Conservation (phyloP, 2,113 vertebrate species). For the Varanus komodoensis region DNA sequence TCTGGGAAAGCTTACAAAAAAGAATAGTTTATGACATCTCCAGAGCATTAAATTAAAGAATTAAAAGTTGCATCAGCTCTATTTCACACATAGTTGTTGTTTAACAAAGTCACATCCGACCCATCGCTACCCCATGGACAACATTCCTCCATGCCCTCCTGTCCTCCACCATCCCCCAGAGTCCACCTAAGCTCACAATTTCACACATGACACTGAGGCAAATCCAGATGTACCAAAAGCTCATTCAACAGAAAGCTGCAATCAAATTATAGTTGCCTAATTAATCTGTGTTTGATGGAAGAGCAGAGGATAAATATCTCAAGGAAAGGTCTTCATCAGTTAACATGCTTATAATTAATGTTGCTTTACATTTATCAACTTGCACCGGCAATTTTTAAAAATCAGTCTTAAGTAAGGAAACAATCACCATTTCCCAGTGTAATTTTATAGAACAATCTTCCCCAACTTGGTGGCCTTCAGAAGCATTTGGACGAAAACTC, state of each 20-base stretch:
- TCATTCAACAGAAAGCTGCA: not conserved
- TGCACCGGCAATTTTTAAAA: not conserved
- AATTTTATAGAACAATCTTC: too few relatives aligned
- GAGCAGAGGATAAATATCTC: not conserved
- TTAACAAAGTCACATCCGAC: too few relatives aligned
- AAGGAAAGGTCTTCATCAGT: not conserved
- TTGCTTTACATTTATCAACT: not conserved
- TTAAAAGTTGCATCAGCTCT: not conserved
- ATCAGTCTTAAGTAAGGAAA: not conserved
- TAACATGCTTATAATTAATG: not conserved
- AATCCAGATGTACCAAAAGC: not conserved
- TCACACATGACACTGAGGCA: not conserved
- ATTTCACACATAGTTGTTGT: not conserved
- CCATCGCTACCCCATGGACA: too few relatives aligned
- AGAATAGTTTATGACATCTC: not conserved
- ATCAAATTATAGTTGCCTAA: not conserved
- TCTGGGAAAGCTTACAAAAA: conserved; percentile 76
- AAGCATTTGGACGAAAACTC: too few relatives aligned
- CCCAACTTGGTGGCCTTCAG: too few relatives aligned
- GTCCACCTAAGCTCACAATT: not conserved
- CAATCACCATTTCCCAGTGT: not conserved
- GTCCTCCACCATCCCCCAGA: too few relatives aligned
- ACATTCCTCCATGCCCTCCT: too few relatives aligned
- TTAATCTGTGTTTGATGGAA: not conserved
- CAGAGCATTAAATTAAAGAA: not conserved